Evolutionary conservation across 2,888 invertebrate species (phyloP).

Genomic region (Gymnosoma rotundatum): DNA sequence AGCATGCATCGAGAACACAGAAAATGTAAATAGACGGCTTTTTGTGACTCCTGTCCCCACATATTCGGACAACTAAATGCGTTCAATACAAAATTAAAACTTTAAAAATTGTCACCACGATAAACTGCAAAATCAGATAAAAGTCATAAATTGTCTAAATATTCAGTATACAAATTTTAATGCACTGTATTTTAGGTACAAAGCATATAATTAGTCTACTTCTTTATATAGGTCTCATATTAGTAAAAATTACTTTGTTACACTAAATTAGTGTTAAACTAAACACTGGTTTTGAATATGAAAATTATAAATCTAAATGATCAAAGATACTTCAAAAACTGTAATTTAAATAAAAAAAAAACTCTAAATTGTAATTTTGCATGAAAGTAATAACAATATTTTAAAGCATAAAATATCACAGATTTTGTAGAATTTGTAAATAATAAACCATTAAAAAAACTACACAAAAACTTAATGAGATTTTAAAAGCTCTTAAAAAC

Average conservation of each 20-base stretch:
- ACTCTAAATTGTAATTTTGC: constrained; percentile 30
- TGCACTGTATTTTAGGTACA: no score
- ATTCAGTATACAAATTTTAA: no score
- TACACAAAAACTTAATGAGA: constrained; percentile 5
- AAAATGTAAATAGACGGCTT: no score
- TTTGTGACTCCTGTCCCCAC: no score
- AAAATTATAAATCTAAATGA: constrained; percentile 4
- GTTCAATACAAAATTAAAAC: no score
- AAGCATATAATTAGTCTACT: not conserved
- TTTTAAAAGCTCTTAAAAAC: constrained; percentile 4
- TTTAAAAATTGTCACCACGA: no score
- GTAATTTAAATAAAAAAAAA: not conserved
- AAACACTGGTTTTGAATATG: constrained; percentile 6
- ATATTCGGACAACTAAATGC: no score
- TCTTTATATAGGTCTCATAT: not conserved
- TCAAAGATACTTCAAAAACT: not conserved
- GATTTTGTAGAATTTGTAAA: constrained; percentile 17
- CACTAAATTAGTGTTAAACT: not conserved
- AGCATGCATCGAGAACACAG: no score
- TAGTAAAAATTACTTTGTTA: not conserved
- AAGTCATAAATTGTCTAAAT: no score
- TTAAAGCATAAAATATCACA: not conserved
- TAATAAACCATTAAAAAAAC: not conserved
- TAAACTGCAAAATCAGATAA: no score
- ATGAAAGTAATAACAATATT: constrained; percentile 12